A percentile compares a stretch with the other conserved stretches of the same genome.
Evolutionary conservation across 1,140 invertebrate species (phyloP).

Genomic region (Nixonia krombeini): DNA sequence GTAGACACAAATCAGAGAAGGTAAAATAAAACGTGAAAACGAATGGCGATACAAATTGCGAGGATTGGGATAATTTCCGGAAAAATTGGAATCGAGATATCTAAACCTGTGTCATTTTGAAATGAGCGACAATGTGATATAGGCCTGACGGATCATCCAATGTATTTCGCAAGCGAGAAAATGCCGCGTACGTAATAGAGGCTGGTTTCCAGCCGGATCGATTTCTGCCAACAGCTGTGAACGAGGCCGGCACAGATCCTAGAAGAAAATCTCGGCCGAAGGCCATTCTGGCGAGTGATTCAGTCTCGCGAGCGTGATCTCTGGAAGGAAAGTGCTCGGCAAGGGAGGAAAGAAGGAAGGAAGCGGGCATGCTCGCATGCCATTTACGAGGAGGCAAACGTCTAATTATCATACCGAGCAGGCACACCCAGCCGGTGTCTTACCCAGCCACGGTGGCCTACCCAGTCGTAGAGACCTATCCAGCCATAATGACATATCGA

Average conservation of each 20-base stretch:
- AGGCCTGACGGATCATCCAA: too few relatives aligned
- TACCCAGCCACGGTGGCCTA: background rate
- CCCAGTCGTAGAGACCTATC: too few relatives aligned
- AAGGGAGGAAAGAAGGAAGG: conserved; percentile 36
- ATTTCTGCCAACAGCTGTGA: conserved; percentile 29
- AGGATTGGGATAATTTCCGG: background rate
- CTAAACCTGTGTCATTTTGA: too few relatives aligned
- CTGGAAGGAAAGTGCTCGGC: conserved; percentile 30
- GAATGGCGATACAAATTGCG: conserved; percentile 37
- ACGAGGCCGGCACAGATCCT: conserved; percentile 35
- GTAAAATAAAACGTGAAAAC: background rate
- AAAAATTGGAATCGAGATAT: background rate
- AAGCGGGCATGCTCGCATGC: conserved; percentile 33
- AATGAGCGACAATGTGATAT: too few relatives aligned
- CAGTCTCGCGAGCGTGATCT: conserved; percentile 25
- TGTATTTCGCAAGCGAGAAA: too few relatives aligned
- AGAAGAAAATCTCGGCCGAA: conserved; percentile 28
- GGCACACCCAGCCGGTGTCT: conserved; percentile 41
- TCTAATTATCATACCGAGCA: conserved; percentile 52
- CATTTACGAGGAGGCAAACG: conserved; percentile 42
- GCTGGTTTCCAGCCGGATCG: too few relatives aligned
- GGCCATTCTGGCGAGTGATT: conserved; percentile 40
- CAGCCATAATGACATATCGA: too few relatives aligned
- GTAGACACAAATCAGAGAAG: too few relatives aligned
- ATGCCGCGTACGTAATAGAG: too few relatives aligned